A percentile compares a stretch with the other conserved stretches of the same genome.
phyloP scores from a whole-genome alignment of 2,888 invertebrate species.

The Xestia xanthographa region DNA sequence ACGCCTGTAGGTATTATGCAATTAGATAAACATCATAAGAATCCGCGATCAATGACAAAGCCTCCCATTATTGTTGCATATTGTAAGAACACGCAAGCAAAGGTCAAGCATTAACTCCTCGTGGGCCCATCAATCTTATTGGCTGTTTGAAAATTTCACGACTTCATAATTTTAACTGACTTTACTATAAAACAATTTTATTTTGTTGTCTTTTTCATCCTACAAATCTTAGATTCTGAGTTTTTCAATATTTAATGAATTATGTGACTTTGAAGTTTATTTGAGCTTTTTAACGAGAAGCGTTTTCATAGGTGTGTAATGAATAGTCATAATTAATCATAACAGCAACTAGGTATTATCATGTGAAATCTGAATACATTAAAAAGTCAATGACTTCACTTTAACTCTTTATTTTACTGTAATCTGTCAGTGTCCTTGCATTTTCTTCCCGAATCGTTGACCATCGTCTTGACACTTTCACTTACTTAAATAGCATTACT shows the following conservation, averaged over 20 bases:
- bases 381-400: slow-evolving; percentile 14
- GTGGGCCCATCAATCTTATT: slow-evolving; percentile 7
- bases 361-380: neutral
- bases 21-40: slow-evolving; percentile 64
- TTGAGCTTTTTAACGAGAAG: neutral
- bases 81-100: slow-evolving; percentile 33
- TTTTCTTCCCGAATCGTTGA: slow-evolving; percentile 46
- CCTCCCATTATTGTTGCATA: slow-evolving; percentile 46
- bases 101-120: slow-evolving; percentile 42
- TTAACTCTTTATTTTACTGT: slow-evolving; percentile 5
- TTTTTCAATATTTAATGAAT: neutral
- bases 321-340: neutral
- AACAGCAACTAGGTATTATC: neutral
- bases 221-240: neutral
- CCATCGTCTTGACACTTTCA: slow-evolving; percentile 21
- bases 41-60: slow-evolving; percentile 64
- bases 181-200: neutral
- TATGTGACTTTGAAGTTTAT: neutral
- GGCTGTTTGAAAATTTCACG: slow-evolving; percentile 17
- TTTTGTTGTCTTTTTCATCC: neutral
- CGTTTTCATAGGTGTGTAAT: neutral
- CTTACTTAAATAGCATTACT: neutral
- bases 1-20: slow-evolving; percentile 63
- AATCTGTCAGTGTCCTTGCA: slow-evolving; percentile 29
- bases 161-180: slow-evolving; percentile 5